Conservation (phyloP, 2,888 invertebrate species). For the Galeruca laticollis region DNA sequence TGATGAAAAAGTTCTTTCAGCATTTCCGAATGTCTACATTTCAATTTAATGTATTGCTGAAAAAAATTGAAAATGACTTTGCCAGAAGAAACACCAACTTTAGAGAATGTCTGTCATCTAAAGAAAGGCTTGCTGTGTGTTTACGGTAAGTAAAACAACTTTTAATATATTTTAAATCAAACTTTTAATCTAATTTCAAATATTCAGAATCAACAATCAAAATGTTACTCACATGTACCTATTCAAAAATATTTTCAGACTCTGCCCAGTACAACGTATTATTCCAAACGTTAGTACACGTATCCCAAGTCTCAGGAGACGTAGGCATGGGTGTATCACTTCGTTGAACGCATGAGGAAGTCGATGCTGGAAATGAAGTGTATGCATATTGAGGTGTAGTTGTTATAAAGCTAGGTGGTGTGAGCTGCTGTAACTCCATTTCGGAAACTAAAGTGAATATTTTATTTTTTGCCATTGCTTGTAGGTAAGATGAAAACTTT, state of each 20-base stretch:
- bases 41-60: slow-evolving; percentile 30
- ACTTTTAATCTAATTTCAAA: slow-evolving; percentile 8
- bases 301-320: slow-evolving; percentile 35
- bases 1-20: slow-evolving; percentile 33
- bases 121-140: slow-evolving; percentile 39
- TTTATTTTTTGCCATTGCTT: slow-evolving; percentile 33
- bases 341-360: slow-evolving; percentile 18
- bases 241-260: background rate
- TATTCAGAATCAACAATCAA: background rate
- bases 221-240: background rate
- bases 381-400: slow-evolving; percentile 9
- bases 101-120: slow-evolving; percentile 33
- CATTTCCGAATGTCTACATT: slow-evolving; percentile 28
- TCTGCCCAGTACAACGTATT: background rate
- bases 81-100: slow-evolving; percentile 33
- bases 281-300: background rate
- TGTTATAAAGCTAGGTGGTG: slow-evolving; percentile 19
- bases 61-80: slow-evolving; percentile 34
- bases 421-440: slow-evolving; percentile 36
- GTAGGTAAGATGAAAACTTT: slow-evolving; percentile 35
- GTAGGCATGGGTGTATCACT: slow-evolving; percentile 29
- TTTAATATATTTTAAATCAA: slow-evolving; percentile 4
- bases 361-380: slow-evolving; percentile 19
- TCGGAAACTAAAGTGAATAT: slow-evolving; percentile 34
- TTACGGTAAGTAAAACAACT: slow-evolving; percentile 33